Base-by-base conservation (phyloP, 2,113 vertebrate species). In the Vireo altiloquus region DNA sequence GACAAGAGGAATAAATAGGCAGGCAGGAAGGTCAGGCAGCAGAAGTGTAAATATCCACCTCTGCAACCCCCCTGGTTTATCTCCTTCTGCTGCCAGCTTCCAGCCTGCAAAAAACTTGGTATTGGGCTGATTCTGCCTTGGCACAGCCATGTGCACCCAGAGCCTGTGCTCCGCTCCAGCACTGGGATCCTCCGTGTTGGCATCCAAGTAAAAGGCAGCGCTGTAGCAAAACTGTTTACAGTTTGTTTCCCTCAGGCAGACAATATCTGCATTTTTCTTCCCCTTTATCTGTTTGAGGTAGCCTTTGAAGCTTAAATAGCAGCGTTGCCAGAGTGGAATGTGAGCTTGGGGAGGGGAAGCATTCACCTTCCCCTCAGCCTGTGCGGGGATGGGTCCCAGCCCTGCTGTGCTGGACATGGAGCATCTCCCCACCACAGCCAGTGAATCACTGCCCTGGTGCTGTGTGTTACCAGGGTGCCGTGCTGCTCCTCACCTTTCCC, bases 241-340 rank as follows among this genome's bases (percentile, higher is more conserved):
- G 46, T 74, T 94, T 92, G 72, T 76, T 82, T 87, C 83, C 90
- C 88, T 57, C 42, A 60, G 92, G 91, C 91, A 95, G 76, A 71
- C 69, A 53, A 3, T 85, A 93, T 90, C 95, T 94, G n/a, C 19
- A 1, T 82, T 96, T 88, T 82, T 83, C 71, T 63, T 68, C 49
- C 47, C 72, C 72, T 85, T 94, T 93, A 94, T 96, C 90, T 94
- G 47, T n/a, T 74, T 7, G 1, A 92, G 86, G 75, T 89, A 88
- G 91, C 64, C 91, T 96, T 94, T 95, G 92, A 96, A 96, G 94
- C 92, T 95, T 71, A 92, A 91, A 92, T 85, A 94, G 92, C 63
- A 13, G 2, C 18, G 1, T n/a, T 79, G 57, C 60, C 53, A 0
- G 3, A 69, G 77, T 53, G 39, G 79, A 75, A 68, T 16, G 6